Conservation (phyloP, 2,888 invertebrate genomes). For the Panzeria rudis region DNA sequence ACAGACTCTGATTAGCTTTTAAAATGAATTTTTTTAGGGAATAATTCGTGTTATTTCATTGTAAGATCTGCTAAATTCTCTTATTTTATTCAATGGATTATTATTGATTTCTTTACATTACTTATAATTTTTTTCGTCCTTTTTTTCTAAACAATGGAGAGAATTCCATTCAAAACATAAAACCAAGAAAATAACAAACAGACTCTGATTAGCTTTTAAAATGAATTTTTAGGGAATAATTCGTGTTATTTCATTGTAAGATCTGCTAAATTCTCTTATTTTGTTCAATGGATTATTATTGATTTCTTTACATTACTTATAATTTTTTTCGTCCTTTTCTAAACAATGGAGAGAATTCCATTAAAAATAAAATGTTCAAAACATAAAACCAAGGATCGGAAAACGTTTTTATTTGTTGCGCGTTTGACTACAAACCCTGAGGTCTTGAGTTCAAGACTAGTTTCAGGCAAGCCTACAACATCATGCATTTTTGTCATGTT, state of each 20-base stretch:
- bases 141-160: slow-evolving; percentile 58
- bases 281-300: slow-evolving; percentile 33
- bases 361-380: slow-evolving; percentile 17
- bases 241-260: slow-evolving; percentile 20
- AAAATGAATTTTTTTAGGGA: slow-evolving; percentile 32
- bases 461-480: no score
- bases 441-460: no score
- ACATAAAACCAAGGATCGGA: no score
- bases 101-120: slow-evolving; percentile 11
- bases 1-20: slow-evolving; percentile 34
- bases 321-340: slow-evolving; percentile 14
- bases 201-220: slow-evolving; percentile 29
- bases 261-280: slow-evolving; percentile 32
- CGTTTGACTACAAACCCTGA: no score
- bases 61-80: slow-evolving; percentile 41
- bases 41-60: slow-evolving; percentile 24
- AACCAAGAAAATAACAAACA: slow-evolving; percentile 8
- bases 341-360: slow-evolving; percentile 57
- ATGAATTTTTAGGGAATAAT: slow-evolving; percentile 36
- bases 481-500: no score
- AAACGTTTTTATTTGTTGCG: no score
- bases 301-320: slow-evolving; percentile 6
- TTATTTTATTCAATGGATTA: slow-evolving; percentile 24
- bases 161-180: slow-evolving; percentile 66
- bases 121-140: slow-evolving; percentile 5